Evolutionary conservation across 2,888 invertebrate species (phyloP), one percentile per base, ranked within the genome.

Genomic region (Limnephilus rhombicus): DNA sequence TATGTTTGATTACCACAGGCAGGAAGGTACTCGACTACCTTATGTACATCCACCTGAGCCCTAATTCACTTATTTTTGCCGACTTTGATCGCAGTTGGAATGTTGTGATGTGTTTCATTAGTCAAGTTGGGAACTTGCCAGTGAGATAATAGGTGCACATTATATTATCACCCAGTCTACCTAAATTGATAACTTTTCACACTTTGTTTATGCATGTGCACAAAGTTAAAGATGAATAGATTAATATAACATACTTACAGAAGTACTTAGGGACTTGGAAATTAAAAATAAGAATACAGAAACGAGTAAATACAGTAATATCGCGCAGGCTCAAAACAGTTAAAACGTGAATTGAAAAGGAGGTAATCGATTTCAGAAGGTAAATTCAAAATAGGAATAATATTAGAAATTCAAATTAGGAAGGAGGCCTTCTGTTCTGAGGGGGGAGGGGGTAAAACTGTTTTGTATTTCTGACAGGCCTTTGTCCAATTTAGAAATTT

Each of bases 401-500:
- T 90, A 92, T 92, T 90, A 90, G 90, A 90, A 90, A 53, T 90
- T 90, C 90, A 90, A 90, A 90, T 90, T 53, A 90, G 90, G 85
- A 68, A 49, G 80, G 85, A 90, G 90, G 31, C 68, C 31, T 90
- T 90, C 90, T 29, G 80, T 53, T 90, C 68, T 53, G 68, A 24
- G 80, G 88, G 41, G 80, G 80, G 80, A 45, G 45, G 53, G 18
- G 53, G 24, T 68, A 68, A 68, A 68, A 68, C n/a, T 86, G 45
- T 86, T 49, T 37, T 86, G 86, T 86, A 86, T 86, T 86, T 86
- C n/a, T n/a, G 45, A 45, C 86, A 45, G 45, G 29, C 86, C 45
- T 86, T 86, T 45, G 86, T 86, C 45, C 86, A 86, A 41, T 86
- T 29, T 45, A 86, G 45, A n/a, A 45, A 29, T 86, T 29, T 45